Evolutionary conservation across 2,797 vertebrate species (phyloP).

Genomic region (Serranus cabrilla): DNA sequence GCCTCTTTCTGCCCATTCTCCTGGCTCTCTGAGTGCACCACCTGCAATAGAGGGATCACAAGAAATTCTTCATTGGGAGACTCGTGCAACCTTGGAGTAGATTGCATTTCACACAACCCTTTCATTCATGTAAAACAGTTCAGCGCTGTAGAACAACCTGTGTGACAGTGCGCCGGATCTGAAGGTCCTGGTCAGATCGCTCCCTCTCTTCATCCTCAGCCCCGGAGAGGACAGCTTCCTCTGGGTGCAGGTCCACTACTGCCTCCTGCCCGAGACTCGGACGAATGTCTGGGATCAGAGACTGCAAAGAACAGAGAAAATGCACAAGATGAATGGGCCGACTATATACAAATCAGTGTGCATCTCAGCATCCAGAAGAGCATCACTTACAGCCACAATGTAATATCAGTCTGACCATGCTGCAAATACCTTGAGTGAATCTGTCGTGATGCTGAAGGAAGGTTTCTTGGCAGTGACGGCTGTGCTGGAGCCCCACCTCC

Average conservation of each 20-base stretch:
- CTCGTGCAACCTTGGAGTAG: background rate
- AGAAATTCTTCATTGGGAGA: background rate
- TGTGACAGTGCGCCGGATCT: constrained; percentile 94
- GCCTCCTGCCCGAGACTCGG: constrained; percentile 88
- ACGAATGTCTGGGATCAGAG: constrained; percentile 93
- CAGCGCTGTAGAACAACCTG: constrained; percentile 81
- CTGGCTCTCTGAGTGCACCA: constrained; percentile 89
- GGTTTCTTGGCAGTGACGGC: constrained; percentile 93
- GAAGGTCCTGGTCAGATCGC: constrained; percentile 89
- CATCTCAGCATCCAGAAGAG: background rate
- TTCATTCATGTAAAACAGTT: background rate
- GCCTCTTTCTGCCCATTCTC: constrained; percentile 91
- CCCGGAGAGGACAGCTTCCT: constrained; percentile 91
- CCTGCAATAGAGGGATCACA: constrained; percentile 71
- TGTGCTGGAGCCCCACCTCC: constrained; percentile 94
- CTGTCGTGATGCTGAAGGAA: constrained; percentile 95
- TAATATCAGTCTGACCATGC: background rate
- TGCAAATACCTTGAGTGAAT: constrained; percentile 90
- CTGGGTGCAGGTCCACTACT: constrained; percentile 92
- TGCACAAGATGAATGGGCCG: background rate
- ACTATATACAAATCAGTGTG: background rate
- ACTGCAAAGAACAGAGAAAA: constrained; percentile 78
- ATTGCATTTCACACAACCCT: background rate
- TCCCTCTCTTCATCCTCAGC: constrained; percentile 87
- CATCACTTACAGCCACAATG: background rate